These are phyloP conservation scores for Talpa occidentalis DNA, from an alignment of 2,113 vertebrate species.

Conservation along the genomic window DNA sequence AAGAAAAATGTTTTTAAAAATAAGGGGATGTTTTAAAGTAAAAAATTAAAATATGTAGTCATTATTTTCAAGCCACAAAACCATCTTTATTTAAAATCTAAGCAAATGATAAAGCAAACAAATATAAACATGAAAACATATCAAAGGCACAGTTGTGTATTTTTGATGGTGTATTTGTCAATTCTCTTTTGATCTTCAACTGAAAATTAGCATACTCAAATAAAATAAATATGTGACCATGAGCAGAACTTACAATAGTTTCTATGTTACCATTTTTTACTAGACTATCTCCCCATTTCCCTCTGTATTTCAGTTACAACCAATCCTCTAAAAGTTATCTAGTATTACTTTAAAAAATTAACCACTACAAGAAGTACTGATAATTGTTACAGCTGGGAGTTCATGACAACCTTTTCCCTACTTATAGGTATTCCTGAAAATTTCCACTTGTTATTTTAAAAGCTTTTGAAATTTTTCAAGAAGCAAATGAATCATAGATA, in stretches of 20 bases:
- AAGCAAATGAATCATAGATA: not conserved
- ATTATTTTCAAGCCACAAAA: constrained; percentile 12
- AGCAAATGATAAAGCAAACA: constrained; percentile 4
- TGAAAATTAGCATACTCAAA: not conserved
- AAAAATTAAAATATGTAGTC: not conserved
- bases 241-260: constrained; percentile 18
- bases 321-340: not conserved
- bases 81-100: not conserved
- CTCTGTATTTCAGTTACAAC: not conserved
- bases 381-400: not conserved
- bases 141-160: not conserved
- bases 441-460: constrained; percentile 45
- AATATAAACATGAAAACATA: not conserved
- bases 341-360: constrained; percentile 45
- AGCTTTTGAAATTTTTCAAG: not conserved
- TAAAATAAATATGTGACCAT: not conserved
- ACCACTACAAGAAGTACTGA: not conserved
- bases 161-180: not conserved
- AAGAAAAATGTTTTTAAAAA: constrained; percentile 44
- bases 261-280: not conserved
- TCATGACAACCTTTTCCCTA: not conserved
- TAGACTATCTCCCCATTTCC: not conserved
- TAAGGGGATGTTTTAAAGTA: constrained; percentile 38
- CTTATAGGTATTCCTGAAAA: constrained; percentile 3
- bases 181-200: not conserved